These are phyloP conservation scores for Leptothorax acervorum DNA, from an alignment of 2,888 invertebrate species.

Conservation along the genomic window DNA sequence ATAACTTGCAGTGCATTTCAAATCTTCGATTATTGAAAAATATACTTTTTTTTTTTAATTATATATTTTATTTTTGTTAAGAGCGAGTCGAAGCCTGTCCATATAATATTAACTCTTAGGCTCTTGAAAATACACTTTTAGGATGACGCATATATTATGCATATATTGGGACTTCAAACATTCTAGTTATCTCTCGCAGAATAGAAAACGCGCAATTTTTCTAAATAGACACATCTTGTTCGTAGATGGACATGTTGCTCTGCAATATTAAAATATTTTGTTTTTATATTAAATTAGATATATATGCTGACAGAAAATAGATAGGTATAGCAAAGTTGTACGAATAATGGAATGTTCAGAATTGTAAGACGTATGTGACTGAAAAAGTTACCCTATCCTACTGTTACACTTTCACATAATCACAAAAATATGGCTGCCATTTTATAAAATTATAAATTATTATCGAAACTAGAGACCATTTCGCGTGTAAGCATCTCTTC, in stretches of 20 bases:
- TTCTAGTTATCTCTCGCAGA: conserved; percentile 5
- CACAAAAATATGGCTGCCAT: conserved; percentile 80
- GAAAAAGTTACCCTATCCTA: conserved; percentile 38
- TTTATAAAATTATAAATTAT: conserved; percentile 75
- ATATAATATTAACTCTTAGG: not conserved
- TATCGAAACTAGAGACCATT: conserved; percentile 59
- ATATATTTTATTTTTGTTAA: conserved; percentile 1
- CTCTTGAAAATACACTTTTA: conserved; percentile 6
- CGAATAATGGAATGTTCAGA: conserved; percentile 44
- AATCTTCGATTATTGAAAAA: conserved; percentile 1
- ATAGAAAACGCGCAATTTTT: conserved; percentile 8
- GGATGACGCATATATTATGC: not conserved
- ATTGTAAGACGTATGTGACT: conserved; percentile 38
- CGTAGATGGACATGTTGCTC: conserved; percentile 41
- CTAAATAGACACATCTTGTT: not conserved
- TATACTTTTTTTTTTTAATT: not conserved
- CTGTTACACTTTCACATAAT: conserved; percentile 51
- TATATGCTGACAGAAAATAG: conserved; percentile 3
- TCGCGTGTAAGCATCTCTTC: conserved; percentile 72
- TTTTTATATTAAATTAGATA: conserved; percentile 49
- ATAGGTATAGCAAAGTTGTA: conserved; percentile 55
- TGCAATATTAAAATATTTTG: conserved; percentile 40
- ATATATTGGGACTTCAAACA: not conserved
- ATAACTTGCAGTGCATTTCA: conserved; percentile 16
- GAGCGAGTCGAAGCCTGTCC: not conserved